These are phyloP conservation scores for Champsocephalus gunnari DNA, from an alignment of 2,797 vertebrate genomes.

Conservation along the genomic window DNA sequence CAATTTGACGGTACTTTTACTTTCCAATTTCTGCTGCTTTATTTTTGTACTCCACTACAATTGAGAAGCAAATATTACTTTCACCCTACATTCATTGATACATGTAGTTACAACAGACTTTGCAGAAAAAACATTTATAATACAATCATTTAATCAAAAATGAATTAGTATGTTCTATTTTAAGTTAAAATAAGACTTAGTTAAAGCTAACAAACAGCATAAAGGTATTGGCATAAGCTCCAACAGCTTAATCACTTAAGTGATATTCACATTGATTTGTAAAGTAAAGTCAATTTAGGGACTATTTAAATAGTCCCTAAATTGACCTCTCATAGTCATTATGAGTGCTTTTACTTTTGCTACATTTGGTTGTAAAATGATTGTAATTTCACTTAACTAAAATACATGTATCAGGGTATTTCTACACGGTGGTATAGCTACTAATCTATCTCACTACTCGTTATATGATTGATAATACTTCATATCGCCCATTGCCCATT, in stretches of 20 bases:
- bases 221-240: neutral
- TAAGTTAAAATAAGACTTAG: neutral
- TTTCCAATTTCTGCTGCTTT: slow-evolving; percentile 1
- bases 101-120: neutral
- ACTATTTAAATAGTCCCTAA: neutral
- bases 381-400: neutral
- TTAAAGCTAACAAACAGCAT: neutral
- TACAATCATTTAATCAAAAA: neutral
- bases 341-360: neutral
- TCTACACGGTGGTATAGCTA: neutral
- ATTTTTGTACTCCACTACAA: neutral
- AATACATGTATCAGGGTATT: neutral
- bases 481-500: slow-evolving; percentile 5
- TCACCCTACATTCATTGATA: neutral
- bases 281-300: neutral
- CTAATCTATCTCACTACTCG: neutral
- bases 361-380: neutral
- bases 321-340: neutral
- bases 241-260: slow-evolving; percentile 1
- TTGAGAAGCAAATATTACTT: neutral
- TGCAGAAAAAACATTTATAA: neutral
- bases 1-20: neutral
- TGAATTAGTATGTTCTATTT: too few relatives aligned
- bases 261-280: neutral
- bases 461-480: neutral